Evolutionary conservation across 2,888 invertebrate genomes (phyloP).

Genomic region (Drosophila prostipennis): DNA sequence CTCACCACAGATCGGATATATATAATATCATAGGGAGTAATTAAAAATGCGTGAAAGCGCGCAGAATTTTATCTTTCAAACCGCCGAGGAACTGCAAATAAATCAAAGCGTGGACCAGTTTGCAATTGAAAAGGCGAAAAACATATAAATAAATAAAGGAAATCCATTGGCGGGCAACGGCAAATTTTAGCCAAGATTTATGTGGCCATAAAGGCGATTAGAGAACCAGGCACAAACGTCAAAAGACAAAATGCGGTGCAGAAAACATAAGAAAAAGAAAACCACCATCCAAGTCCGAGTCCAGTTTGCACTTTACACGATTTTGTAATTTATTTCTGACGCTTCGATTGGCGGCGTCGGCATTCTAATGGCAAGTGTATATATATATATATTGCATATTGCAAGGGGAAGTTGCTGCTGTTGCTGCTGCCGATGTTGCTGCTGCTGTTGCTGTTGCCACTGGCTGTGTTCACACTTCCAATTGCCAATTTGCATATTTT

Average conservation of each 20-base stretch:
- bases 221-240: conserved; percentile 67
- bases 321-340: conserved; percentile 81
- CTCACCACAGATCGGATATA: conserved; percentile 33
- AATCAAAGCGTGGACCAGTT: conserved; percentile 78
- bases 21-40: conserved; percentile 22
- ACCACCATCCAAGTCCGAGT: conserved; percentile 47
- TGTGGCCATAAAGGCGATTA: conserved; percentile 81
- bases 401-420: conserved; percentile 14
- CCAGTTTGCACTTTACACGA: conserved; percentile 79
- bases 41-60: conserved; percentile 77
- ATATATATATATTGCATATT: neutral
- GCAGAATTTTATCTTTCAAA: conserved; percentile 61
- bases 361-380: conserved; percentile 76
- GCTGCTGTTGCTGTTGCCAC: conserved; percentile 48
- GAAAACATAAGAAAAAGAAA: neutral
- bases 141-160: conserved; percentile 47
- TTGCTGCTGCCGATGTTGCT: conserved; percentile 52
- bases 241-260: conserved; percentile 52
- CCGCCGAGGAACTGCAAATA: conserved; percentile 64
- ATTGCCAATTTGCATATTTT: conserved; percentile 76
- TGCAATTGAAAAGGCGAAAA: conserved; percentile 41
- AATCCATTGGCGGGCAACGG: conserved; percentile 71
- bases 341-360: conserved; percentile 65
- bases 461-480: conserved; percentile 77
- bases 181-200: conserved; percentile 76